Evolutionary conservation across 2,888 invertebrate species (phyloP), one percentile per base, ranked within the genome.

Genomic region (Pterostichus niger): DNA sequence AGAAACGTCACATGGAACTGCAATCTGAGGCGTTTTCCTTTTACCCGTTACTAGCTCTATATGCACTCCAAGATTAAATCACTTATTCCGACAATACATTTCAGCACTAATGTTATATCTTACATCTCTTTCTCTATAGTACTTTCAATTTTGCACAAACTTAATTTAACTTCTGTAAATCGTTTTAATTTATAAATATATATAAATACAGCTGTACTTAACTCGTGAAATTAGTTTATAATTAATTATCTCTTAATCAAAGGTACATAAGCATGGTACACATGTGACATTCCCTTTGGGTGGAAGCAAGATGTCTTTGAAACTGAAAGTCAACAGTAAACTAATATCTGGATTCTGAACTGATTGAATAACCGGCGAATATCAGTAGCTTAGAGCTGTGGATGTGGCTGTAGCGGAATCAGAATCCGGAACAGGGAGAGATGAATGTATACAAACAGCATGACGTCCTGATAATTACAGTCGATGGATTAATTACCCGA

Each of bases 401-500:
- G n/a, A n/a, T n/a, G n/a, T n/a, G n/a, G n/a, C n/a, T n/a, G n/a
- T n/a, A n/a, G 52, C n/a, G n/a, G 52, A 52, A 40, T 40, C 40
- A 40, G 40, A 40, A 40, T 6, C 17, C 15, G 6, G 13, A 68
- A 15, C 33, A 68, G 71, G 71, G 17, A 10, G 31, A 59, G 49
- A 75, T 71, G 81, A 44, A 75, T 82, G 75, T 59, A 31, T 82
- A 73, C 75, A 73, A 82, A 59, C 82, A 82, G 59, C 82, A 82
- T 82, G 82, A 59, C 75, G 75, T 75, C 75, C 33, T 75, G 59
- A 61, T 82, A 82, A 82, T 75, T 59, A 82, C 82, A 13, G 35
- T 31, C 61, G 75, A 82, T 82, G 75, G 75, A 82, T 82, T 82
- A 82, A 82, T 82, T 82, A 75, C 46, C 75, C 11, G 82, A 56